phyloP scores from a whole-genome alignment of 2,888 invertebrate genomes.

The Limulus polyphemus region DNA sequence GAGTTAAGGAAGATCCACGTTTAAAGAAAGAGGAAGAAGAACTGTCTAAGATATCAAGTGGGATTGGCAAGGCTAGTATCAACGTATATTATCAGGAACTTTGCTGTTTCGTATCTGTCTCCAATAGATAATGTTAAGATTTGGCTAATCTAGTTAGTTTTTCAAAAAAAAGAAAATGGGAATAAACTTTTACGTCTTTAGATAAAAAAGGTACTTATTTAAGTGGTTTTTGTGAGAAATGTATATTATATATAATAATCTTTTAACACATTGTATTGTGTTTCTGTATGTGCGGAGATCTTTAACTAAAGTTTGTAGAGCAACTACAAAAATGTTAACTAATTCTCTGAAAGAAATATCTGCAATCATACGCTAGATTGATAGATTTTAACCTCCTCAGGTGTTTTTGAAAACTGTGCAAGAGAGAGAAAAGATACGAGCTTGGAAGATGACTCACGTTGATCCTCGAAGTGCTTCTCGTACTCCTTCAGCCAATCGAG shows the following conservation, averaged over 20 bases:
- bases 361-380: no score
- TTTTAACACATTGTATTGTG: no score
- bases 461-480: constrained; percentile 97
- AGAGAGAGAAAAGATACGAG: constrained; percentile 76
- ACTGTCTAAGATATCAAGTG: constrained; percentile 79
- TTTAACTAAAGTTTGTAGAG: no score
- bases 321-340: no score
- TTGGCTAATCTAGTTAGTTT: background rate
- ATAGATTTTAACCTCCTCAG: background rate
- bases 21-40: constrained; percentile 68
- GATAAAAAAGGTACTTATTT: no score
- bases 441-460: constrained; percentile 72
- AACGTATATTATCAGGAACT: no score
- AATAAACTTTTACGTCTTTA: no score
- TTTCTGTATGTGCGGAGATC: no score
- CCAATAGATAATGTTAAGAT: background rate
- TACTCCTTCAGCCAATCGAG: constrained; percentile 70
- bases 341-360: no score
- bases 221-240: no score
- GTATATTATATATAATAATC: no score
- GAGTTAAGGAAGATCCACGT: constrained; percentile 33
- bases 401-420: constrained; percentile 82
- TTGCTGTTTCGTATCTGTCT: no score
- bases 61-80: constrained; percentile 59
- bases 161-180: background rate